phyloP scores from a whole-genome alignment of 2,797 vertebrate species.

The Phrynocephalus forsythii region DNA sequence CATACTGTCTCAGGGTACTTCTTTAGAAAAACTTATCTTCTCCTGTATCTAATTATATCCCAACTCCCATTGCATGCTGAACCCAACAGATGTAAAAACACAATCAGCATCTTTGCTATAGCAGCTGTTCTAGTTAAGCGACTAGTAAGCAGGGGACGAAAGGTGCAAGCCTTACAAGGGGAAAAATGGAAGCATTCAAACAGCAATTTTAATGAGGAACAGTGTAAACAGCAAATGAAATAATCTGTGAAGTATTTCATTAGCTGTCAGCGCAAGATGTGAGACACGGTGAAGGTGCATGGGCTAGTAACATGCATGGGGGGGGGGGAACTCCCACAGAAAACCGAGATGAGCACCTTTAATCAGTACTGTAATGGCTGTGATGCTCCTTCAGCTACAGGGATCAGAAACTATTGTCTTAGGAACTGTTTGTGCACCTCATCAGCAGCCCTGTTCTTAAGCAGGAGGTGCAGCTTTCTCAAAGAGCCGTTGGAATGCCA shows the following conservation, averaged over 20 bases:
- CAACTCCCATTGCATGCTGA: constrained; percentile 65
- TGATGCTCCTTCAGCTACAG: constrained; percentile 24
- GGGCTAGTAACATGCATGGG: neutral
- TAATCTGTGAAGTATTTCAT: constrained; percentile 56
- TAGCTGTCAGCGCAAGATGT: constrained; percentile 33
- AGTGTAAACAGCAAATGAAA: constrained; percentile 61
- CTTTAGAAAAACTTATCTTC: constrained; percentile 62
- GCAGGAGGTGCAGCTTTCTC: constrained; percentile 27
- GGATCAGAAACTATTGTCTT: neutral
- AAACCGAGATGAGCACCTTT: neutral
- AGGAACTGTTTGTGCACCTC: neutral
- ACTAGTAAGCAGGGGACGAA: constrained; percentile 70
- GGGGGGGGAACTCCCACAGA: rapidly evolving
- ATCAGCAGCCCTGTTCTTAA: constrained; percentile 32
- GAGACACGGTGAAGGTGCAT: constrained; percentile 45
- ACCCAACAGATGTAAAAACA: constrained; percentile 70
- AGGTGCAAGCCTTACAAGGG: constrained; percentile 65
- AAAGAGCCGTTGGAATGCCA: neutral
- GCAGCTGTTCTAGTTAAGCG: constrained; percentile 77
- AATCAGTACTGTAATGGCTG: constrained; percentile 34
- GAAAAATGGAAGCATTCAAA: constrained; percentile 50
- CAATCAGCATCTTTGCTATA: constrained; percentile 64
- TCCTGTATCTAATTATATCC: constrained; percentile 57
- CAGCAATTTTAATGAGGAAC: constrained; percentile 53
- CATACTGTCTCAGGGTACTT: constrained; percentile 56